Percentiles rank a stretch among this genome's conserved stretches.
These are phyloP conservation scores for Pteronura brasiliensis DNA, from an alignment of 2,113 vertebrate genomes.

Conservation along the genomic window DNA sequence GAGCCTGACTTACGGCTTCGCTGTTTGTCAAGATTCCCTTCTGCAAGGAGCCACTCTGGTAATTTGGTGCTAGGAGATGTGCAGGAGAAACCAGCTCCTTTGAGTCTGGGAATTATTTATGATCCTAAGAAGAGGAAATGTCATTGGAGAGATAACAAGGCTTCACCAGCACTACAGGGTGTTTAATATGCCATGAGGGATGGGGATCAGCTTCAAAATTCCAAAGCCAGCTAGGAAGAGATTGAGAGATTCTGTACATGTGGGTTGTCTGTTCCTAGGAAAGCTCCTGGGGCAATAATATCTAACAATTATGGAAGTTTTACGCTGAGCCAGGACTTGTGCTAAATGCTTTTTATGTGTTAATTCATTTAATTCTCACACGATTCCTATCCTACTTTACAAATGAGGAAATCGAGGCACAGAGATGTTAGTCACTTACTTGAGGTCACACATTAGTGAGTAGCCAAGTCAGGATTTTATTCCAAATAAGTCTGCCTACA, in stretches of 20 bases:
- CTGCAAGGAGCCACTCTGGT: conserved; percentile 53
- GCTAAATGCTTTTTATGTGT: not conserved
- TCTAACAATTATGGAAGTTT: not conserved
- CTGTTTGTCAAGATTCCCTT: conserved; percentile 52
- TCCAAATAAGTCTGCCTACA: not conserved
- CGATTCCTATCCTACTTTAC: not conserved
- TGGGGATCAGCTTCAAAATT: conserved; percentile 29
- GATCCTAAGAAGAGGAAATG: conserved; percentile 66
- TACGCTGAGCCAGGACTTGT: not conserved
- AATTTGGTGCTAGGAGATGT: conserved; percentile 73
- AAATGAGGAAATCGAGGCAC: conserved; percentile 5
- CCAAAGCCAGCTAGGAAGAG: conserved; percentile 41
- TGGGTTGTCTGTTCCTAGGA: not conserved
- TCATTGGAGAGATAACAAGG: conserved; percentile 69
- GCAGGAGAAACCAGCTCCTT: conserved; percentile 61
- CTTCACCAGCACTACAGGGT: conserved; percentile 54
- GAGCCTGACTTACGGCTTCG: conserved; percentile 65
- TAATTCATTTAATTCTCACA: conserved; percentile 11
- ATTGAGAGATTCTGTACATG: not conserved
- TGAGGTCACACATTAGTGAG: not conserved
- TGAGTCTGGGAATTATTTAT: conserved; percentile 77
- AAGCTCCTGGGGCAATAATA: not conserved
- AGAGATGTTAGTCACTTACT: not conserved
- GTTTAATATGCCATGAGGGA: conserved; percentile 50
- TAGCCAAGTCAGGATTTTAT: not conserved